phyloP scores from a whole-genome alignment of 2,888 invertebrate genomes.

The Drosophila buzzatii region DNA sequence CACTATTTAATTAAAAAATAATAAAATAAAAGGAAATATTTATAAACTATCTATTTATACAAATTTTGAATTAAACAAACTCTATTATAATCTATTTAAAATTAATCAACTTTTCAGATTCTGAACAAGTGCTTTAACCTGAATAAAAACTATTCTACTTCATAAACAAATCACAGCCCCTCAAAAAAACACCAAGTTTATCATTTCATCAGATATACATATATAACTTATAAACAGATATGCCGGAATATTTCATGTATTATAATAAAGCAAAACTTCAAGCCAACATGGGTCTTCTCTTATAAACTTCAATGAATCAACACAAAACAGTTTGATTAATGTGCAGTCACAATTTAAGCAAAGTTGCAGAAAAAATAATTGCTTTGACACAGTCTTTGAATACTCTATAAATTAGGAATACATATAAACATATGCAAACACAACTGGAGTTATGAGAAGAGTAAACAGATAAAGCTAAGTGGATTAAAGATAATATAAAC shows the following conservation, averaged over 20 bases:
- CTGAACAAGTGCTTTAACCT: too few species aligned
- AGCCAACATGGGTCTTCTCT: not conserved
- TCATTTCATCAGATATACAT: not conserved
- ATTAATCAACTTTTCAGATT: too few species aligned
- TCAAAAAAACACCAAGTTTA: not conserved
- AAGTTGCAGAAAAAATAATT: not conserved
- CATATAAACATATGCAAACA: not conserved
- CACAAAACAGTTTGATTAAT: constrained; percentile 40
- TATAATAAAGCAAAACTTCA: not conserved
- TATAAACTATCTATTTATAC: too few species aligned
- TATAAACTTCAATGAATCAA: constrained; percentile 25
- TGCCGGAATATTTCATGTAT: not conserved
- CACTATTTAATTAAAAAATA: too few species aligned
- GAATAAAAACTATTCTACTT: not conserved
- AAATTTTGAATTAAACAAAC: not conserved
- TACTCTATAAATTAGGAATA: constrained; percentile 8
- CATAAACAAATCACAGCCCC: not conserved
- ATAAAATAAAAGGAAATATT: too few species aligned
- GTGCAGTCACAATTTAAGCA: constrained; percentile 9
- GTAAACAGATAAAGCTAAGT: not conserved
- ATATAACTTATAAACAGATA: not conserved
- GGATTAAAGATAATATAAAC: not conserved
- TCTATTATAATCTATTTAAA: not conserved
- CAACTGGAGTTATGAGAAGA: not conserved
- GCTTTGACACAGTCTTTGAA: not conserved